Conservation (phyloP, 2,888 invertebrate genomes). For the Drosophila mimetica region DNA sequence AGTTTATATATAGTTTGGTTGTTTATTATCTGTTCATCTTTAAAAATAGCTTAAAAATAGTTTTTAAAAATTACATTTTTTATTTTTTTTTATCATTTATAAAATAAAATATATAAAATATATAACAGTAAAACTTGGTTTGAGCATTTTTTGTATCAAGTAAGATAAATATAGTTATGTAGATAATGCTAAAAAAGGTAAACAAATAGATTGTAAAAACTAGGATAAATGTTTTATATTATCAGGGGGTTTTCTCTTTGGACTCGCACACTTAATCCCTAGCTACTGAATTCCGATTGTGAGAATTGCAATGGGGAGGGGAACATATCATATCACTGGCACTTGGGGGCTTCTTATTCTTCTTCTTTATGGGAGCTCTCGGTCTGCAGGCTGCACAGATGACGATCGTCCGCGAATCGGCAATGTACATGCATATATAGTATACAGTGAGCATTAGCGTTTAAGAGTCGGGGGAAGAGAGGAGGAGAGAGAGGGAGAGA, state of each 20-base stretch:
- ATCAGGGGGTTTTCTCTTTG: neutral
- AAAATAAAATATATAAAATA: too few relatives aligned
- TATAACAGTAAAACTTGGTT: too few relatives aligned
- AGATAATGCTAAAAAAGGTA: neutral
- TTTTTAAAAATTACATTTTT: too few relatives aligned
- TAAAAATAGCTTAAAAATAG: too few relatives aligned
- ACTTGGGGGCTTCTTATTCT: slow-evolving; percentile 27
- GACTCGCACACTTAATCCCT: slow-evolving; percentile 3
- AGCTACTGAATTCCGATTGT: slow-evolving; percentile 12
- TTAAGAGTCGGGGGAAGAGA: slow-evolving; percentile 11
- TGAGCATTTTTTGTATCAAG: too few relatives aligned
- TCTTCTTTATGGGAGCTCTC: neutral
- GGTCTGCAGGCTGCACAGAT: slow-evolving; percentile 38
- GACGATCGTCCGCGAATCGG: slow-evolving; percentile 30
- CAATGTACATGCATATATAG: neutral
- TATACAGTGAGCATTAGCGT: slow-evolving; percentile 14
- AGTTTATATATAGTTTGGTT: too few relatives aligned
- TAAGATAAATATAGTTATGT: neutral
- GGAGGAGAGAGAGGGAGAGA: neutral
- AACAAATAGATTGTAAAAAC: too few relatives aligned
- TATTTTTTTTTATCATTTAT: too few relatives aligned
- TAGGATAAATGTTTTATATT: neutral
- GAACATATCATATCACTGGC: slow-evolving; percentile 33
- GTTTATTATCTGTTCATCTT: too few relatives aligned
- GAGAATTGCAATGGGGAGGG: slow-evolving; percentile 1